These are phyloP conservation scores for Bos taurus DNA, from an alignment of 2,113 vertebrate genomes.

Conservation along the genomic window ARS-UCD2.0 NC_037331.1:66361001-66361500, in stretches of 20 bases:
- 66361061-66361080: slow-evolving; percentile 37
- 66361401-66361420: neutral
- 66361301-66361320: neutral
- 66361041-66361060: slow-evolving; percentile 36
- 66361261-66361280: neutral
- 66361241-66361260: neutral
- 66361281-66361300: neutral
- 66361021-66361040: neutral
- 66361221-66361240: neutral
- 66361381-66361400: slow-evolving; percentile 1
- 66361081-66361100: slow-evolving; percentile 31
- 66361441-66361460: neutral
- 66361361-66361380: neutral
- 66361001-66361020: neutral
- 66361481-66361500: neutral
- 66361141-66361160: neutral
- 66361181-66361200: neutral
- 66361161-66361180: neutral
- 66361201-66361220: neutral
- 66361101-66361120: neutral
- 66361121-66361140: neutral
- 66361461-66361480: neutral
- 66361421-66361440: slow-evolving; percentile 16
- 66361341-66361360: neutral
- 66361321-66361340: neutral